phyloP scores from a whole-genome alignment of 2,888 invertebrate species.

The Bibio marci region DNA sequence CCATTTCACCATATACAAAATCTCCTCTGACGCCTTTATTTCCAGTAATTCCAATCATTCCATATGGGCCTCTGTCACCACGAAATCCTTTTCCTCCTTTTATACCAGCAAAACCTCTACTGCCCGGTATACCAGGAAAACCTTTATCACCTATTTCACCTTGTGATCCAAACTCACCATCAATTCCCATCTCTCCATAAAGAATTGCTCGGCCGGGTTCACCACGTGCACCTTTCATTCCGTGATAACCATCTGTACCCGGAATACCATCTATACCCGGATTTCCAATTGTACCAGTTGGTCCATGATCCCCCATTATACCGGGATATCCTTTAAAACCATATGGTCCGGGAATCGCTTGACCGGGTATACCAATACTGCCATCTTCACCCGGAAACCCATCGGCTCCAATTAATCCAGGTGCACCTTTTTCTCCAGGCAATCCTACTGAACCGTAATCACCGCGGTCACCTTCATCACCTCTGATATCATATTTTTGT shows the following conservation, averaged over 20 bases:
- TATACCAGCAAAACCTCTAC: slow-evolving; percentile 33
- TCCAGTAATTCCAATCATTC: slow-evolving; percentile 40
- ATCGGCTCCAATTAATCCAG: slow-evolving; percentile 29
- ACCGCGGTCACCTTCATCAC: slow-evolving; percentile 26
- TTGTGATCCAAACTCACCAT: slow-evolving; percentile 27
- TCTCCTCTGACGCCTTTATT: slow-evolving; percentile 28
- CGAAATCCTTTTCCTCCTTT: slow-evolving; percentile 34
- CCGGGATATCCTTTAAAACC: slow-evolving; percentile 43
- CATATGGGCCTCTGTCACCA: slow-evolving; percentile 33
- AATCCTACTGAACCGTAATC: slow-evolving; percentile 25
- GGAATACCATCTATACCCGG: slow-evolving; percentile 30
- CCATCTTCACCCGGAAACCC: slow-evolving; percentile 29
- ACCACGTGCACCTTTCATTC: slow-evolving; percentile 30
- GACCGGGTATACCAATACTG: background rate
- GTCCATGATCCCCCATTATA: slow-evolving; percentile 43
- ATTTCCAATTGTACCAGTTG: slow-evolving; percentile 40
- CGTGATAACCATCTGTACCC: slow-evolving; percentile 24
- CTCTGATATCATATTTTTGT: slow-evolving; percentile 20
- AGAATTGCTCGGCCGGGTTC: slow-evolving; percentile 24
- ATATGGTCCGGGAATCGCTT: slow-evolving; percentile 30
- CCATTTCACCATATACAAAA: slow-evolving; percentile 22
- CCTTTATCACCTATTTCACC: slow-evolving; percentile 34
- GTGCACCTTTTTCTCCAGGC: slow-evolving; percentile 15
- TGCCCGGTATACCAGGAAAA: slow-evolving; percentile 29
- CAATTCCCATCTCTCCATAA: slow-evolving; percentile 25